A percentile compares a stretch with the other conserved stretches of the same genome.
Conservation (phyloP, 2,888 invertebrate genomes). For the Tenthredo mesomela region DNA sequence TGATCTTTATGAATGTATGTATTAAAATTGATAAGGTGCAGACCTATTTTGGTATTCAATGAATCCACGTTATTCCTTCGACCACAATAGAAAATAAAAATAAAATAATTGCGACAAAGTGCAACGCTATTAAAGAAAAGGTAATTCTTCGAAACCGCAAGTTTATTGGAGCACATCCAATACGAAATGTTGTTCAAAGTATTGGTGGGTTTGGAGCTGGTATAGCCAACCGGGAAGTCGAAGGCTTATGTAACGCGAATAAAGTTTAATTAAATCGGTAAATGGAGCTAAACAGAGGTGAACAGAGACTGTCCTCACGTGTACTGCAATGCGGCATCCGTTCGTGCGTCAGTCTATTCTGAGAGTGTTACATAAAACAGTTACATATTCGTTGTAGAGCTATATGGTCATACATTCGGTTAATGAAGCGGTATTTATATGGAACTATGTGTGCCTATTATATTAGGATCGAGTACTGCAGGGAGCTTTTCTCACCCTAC, state of each 20-base stretch:
- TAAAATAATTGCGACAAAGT: neutral
- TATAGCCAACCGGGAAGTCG: neutral
- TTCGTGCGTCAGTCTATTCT: constrained; percentile 12
- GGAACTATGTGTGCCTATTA: neutral
- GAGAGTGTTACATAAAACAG: constrained; percentile 38
- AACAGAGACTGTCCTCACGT: constrained; percentile 23
- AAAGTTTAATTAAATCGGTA: constrained; percentile 43
- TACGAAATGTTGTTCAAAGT: neutral
- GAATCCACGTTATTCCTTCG: neutral
- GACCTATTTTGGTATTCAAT: neutral
- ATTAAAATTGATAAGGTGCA: neutral
- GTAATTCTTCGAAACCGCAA: constrained; percentile 8
- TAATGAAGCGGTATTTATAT: neutral
- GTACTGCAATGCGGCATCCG: constrained; percentile 43
- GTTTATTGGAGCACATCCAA: constrained; percentile 20
- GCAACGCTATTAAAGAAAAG: neutral
- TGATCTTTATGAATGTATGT: neutral
- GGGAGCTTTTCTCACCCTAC: neutral
- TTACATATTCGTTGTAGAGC: neutral
- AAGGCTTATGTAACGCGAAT: constrained; percentile 21
- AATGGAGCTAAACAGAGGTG: constrained; percentile 32
- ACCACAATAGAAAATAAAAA: neutral
- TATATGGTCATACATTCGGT: neutral
- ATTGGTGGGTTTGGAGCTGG: neutral
- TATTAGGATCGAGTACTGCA: neutral